Conservation (phyloP, 2,888 invertebrate species). For the Plutella xylostella region DNA sequence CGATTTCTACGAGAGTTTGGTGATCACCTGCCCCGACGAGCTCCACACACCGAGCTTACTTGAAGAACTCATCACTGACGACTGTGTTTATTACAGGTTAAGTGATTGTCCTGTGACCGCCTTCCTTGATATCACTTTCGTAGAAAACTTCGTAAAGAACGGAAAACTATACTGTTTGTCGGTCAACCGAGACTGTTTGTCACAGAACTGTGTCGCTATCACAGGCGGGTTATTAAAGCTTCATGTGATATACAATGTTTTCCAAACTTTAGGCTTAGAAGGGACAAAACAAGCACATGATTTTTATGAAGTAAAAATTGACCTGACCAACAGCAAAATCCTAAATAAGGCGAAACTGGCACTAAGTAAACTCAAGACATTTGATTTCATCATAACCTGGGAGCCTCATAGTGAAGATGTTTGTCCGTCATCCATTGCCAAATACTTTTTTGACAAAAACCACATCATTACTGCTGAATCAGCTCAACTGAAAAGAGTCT, state of each 20-base stretch:
- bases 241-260: slow-evolving; percentile 39
- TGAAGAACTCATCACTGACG: slow-evolving; percentile 36
- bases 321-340: slow-evolving; percentile 31
- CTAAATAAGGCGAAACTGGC: slow-evolving; percentile 27
- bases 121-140: slow-evolving; percentile 39
- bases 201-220: slow-evolving; percentile 43
- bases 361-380: slow-evolving; percentile 34
- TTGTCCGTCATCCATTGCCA: slow-evolving; percentile 56
- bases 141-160: slow-evolving; percentile 44
- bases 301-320: slow-evolving; percentile 42
- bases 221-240: slow-evolving; percentile 43
- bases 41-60: slow-evolving; percentile 33
- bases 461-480: slow-evolving; percentile 29
- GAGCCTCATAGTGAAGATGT: slow-evolving; percentile 38
- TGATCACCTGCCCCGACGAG: slow-evolving; percentile 53
- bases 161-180: slow-evolving; percentile 45
- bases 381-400: slow-evolving; percentile 44
- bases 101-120: slow-evolving; percentile 34
- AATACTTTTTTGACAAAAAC: slow-evolving; percentile 43
- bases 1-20: slow-evolving; percentile 45
- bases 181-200: slow-evolving; percentile 38
- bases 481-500: slow-evolving; percentile 24
- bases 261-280: slow-evolving; percentile 53
- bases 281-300: slow-evolving; percentile 40
- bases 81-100: slow-evolving; percentile 48